A percentile compares a stretch with the other conserved stretches of the same genome.
Conservation (phyloP, 2,113 vertebrate genomes). For the Clarias macrocephalus region DNA sequence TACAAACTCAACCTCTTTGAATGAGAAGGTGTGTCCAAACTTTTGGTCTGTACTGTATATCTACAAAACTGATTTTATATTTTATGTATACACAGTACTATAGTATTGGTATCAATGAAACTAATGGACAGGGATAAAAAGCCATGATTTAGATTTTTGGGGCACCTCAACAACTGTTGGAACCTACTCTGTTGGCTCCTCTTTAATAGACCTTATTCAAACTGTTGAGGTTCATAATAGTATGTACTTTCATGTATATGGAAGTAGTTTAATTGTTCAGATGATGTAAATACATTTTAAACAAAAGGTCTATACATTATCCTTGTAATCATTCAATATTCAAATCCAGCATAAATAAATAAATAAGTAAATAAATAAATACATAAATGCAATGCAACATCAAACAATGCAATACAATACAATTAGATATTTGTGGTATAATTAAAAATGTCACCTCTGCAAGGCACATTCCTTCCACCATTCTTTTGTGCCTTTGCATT, state of each 20-base stretch:
- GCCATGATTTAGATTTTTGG: not conserved
- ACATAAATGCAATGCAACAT: not conserved
- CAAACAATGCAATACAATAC: not conserved
- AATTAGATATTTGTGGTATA: not conserved
- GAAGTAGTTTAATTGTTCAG: not conserved
- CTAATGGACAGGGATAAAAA: too few species aligned
- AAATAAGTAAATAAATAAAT: not conserved
- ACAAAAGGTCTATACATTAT: not conserved
- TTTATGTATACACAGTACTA: not conserved
- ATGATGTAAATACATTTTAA: not conserved
- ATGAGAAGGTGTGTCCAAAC: too few species aligned
- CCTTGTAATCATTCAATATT: not conserved
- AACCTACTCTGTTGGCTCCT: not conserved
- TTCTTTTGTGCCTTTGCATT: not conserved
- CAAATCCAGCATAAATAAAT: not conserved
- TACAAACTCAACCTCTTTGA: too few species aligned
- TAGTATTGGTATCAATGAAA: too few species aligned
- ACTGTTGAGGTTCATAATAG: too few species aligned
- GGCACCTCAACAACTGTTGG: not conserved
- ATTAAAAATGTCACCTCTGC: not conserved
- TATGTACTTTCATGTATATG: not conserved
- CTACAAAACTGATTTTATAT: not conserved
- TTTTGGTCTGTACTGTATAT: too few species aligned
- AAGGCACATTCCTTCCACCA: constrained; percentile 17
- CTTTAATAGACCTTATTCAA: not conserved